Evolutionary conservation across 2,113 vertebrate species (phyloP).

Genomic region (Trematocara unimaculatum): DNA sequence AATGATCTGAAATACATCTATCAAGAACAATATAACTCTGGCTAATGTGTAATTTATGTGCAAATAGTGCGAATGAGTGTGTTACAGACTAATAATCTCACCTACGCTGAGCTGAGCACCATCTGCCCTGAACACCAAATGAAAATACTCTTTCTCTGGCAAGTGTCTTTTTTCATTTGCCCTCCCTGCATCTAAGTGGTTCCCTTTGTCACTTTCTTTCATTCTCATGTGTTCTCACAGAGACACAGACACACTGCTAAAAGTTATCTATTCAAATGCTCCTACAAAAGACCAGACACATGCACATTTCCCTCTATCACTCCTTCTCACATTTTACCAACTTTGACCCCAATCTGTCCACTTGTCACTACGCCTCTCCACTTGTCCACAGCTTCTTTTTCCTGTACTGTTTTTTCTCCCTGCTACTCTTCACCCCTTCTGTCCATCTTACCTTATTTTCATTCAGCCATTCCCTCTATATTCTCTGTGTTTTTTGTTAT

Average conservation of each 20-base stretch:
- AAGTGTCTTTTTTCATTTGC: conserved; percentile 29
- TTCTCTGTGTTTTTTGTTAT: not conserved
- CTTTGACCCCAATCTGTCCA: conserved; percentile 56
- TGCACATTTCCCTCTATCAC: not conserved
- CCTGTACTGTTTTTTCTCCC: not conserved
- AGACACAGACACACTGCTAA: not conserved
- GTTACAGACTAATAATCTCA: conserved; percentile 19
- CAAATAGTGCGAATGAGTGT: conserved; percentile 15
- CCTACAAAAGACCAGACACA: not conserved
- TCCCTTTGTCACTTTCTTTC: conserved; percentile 9
- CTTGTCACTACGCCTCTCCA: conserved; percentile 12
- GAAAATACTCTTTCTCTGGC: conserved; percentile 18
- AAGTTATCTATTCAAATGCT: conserved; percentile 10
- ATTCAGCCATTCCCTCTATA: not conserved
- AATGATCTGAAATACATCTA: not conserved
- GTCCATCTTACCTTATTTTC: not conserved
- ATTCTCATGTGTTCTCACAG: not conserved
- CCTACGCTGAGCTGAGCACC: not conserved
- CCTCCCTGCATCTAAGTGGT: not conserved
- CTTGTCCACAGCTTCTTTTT: not conserved
- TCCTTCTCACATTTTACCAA: not conserved
- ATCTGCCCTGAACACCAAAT: not conserved
- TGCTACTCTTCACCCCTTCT: not conserved
- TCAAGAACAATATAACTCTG: not conserved
- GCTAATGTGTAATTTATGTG: conserved; percentile 50